Evolutionary conservation across 1,140 invertebrate genomes (phyloP).

Genomic region (Solen grandis): DNA sequence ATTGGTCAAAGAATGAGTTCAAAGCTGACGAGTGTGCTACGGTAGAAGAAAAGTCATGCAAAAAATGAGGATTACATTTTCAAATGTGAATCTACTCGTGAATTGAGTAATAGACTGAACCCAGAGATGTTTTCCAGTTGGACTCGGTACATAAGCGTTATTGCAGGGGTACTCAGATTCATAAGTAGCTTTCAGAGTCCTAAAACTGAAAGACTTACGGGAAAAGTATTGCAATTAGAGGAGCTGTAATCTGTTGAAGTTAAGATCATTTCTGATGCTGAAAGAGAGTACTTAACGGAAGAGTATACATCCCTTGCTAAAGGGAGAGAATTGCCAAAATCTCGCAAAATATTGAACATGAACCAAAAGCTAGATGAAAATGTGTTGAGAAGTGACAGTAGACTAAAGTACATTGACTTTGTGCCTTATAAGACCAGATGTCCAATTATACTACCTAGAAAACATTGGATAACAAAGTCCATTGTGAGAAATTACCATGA

Average conservation of each 20-base stretch:
- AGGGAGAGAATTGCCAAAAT: background rate
- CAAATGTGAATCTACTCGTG: no score
- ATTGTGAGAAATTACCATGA: background rate
- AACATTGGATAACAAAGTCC: slow-evolving; percentile 18
- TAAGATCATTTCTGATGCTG: background rate
- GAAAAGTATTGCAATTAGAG: background rate
- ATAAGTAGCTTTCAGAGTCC: background rate
- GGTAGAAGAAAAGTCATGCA: background rate
- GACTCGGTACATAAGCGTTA: background rate
- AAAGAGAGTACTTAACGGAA: background rate
- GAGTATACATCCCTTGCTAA: background rate
- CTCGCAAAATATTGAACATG: slow-evolving; percentile 2
- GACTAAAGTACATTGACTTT: slow-evolving; percentile 8
- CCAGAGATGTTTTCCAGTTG: slow-evolving; percentile 1
- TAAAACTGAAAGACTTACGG: background rate
- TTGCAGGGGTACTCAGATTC: background rate
- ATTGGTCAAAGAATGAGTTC: slow-evolving; percentile 5
- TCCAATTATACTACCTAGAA: slow-evolving; percentile 14
- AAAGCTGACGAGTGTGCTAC: background rate
- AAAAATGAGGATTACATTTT: background rate
- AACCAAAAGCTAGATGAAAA: slow-evolving; percentile 38
- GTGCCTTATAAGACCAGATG: slow-evolving; percentile 18
- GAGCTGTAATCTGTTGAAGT: slow-evolving; percentile 6
- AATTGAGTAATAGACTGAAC: no score
- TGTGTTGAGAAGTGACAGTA: slow-evolving; percentile 9